Base-by-base conservation (phyloP, 2,113 vertebrate genomes). In the Casuarius casuarius region DNA sequence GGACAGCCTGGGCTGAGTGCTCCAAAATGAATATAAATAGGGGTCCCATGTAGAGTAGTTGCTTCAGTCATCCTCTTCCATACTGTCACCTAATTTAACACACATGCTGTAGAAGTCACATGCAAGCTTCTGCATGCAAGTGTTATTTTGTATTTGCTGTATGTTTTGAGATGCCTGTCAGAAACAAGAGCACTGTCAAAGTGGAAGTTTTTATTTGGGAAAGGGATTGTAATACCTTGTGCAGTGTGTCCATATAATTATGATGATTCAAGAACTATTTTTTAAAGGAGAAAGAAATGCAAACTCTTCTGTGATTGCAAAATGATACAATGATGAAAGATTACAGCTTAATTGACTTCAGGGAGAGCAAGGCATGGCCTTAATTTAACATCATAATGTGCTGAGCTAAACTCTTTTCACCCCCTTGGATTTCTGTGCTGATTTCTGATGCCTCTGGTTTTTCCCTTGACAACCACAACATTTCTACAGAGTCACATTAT, bases 341-440 rank as follows among this genome's bases (percentile, higher is more conserved):
- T 77, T 86, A 72, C 61, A 87, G 46, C 59, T 87, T 89, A 75
- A 84, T 72, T 92, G 74, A 68, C 78, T 89, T 91, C 84, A 58
- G 33, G 33, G 71, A 76, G 56, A 93, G 42, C 25, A 68, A 51
- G 62, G 42, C 42, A 68, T 44, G 59, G 63, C 51, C 84, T 71
- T 93, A 51, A 81, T 90, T 96, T 96, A 94, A 46, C 51, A 84
- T 76, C 49, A 70, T 76, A 79, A 91, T 79, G 70, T 70, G 33
- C 29, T 89, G 54, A 87, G 33, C 76, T 90, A 89, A 90, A 95
- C 81, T 91, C 48, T 23, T 49, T 26, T 71, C 6, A 84, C 44
- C 52, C 33, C 2, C 54, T 76, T n/a, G 21, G 19, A 58, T 76
- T 33, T 93, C 54, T 83, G 17, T 2, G 7, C 44, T 73, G 59